Base-by-base conservation (phyloP, 2,113 vertebrate species). In the Spheniscus mendiculus region DNA sequence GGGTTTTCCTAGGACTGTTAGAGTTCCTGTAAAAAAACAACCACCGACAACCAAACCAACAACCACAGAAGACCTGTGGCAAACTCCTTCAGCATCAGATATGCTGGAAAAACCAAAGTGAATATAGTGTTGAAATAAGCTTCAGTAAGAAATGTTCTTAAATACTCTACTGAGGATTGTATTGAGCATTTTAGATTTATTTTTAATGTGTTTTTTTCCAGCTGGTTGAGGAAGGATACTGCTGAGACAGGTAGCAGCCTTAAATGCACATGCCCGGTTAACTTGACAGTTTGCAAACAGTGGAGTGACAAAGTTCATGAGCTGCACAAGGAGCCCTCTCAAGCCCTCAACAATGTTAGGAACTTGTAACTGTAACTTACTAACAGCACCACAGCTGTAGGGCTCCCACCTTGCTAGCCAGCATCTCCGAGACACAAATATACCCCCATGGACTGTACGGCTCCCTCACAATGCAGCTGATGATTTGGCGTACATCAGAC, bases 381-480 rank as follows among this genome's bases (percentile, higher is more conserved):
- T 25, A 32, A 19, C 7, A 59, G 21, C 50, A 79, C 25, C 30
- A 18, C 17, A 89, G 23, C 11, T 26, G 8, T 0, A 34, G 26
- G 38, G 22, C 3, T 66, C 17, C 32, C 58, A 26, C 19, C 44
- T 50, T 73, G 27, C 52, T 21, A 77, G 6, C 12, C 10, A 1
- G 32, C 42, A 15, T 19, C 63, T 77, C 73, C 1, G 3, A 62
- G 36, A n/a, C 42, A 71, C 34, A 59, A 22, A 42, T 15, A 44
- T 2, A 14, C 26, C 49, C 36, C 30, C 12, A 6, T 3, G 19
- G 47, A n/a, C 32, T 13, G 7, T 3, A 12, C 0, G 3, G 5
- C 13, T 78, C 23, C 88, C 56, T 78, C 55, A 15, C 50, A 26
- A 27, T 5, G 29, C 20, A 42, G 23, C 5, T 52, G 45, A 55